Evolutionary conservation across 2,113 vertebrate species (phyloP).

Genomic region (Origma solitaria): DNA sequence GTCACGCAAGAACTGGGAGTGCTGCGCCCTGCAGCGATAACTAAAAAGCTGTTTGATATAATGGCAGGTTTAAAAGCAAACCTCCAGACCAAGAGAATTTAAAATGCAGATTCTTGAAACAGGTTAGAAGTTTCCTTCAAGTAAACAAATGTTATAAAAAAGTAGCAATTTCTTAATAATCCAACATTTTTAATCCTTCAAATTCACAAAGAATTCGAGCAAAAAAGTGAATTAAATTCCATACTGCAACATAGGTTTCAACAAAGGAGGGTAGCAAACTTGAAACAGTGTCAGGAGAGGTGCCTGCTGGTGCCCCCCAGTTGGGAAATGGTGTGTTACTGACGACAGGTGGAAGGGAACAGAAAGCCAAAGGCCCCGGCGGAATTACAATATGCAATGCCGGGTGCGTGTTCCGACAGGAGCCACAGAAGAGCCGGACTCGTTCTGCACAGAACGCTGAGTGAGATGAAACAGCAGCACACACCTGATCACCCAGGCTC

Average conservation of each 20-base stretch:
- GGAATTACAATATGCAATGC: slow-evolving; percentile 7
- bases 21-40: slow-evolving; percentile 66
- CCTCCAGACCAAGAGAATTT: slow-evolving; percentile 63
- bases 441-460: slow-evolving; percentile 17
- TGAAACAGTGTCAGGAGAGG: background rate
- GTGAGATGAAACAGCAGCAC: slow-evolving; percentile 9
- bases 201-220: background rate
- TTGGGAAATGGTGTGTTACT: background rate
- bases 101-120: slow-evolving; percentile 53
- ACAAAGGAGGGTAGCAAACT: background rate
- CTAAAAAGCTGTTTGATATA: slow-evolving; percentile 65
- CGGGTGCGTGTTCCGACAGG: slow-evolving; percentile 29
- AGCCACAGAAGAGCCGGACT: slow-evolving; percentile 13
- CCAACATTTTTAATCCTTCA: background rate
- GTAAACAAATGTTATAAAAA: slow-evolving; percentile 12
- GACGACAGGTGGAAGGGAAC: slow-evolving; percentile 51
- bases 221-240: background rate
- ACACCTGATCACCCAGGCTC: slow-evolving; percentile 1
- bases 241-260: background rate
- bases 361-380: background rate
- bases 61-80: slow-evolving; percentile 69
- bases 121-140: slow-evolving; percentile 34
- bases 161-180: background rate
- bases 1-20: slow-evolving; percentile 70
- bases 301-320: slow-evolving; percentile 21